Conservation (phyloP, 2,888 invertebrate species). For the Platypus cylindrus region DNA sequence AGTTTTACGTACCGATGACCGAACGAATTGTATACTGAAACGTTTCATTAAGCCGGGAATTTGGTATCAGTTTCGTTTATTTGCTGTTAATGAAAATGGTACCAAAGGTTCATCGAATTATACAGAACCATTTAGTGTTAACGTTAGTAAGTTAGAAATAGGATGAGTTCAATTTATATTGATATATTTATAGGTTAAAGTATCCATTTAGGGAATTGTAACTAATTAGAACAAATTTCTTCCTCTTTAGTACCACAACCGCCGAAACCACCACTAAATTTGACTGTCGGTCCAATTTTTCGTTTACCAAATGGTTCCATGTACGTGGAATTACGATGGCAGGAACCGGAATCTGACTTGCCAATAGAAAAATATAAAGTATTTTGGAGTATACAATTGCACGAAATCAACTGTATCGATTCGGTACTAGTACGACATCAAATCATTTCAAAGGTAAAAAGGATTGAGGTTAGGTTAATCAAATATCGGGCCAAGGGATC, state of each 20-base stretch:
- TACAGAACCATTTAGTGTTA: conserved; percentile 45
- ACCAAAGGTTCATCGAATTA: conserved; percentile 57
- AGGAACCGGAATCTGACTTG: conserved; percentile 54
- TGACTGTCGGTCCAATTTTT: conserved; percentile 41
- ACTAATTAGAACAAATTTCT: conserved; percentile 7
- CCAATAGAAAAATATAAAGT: conserved; percentile 61
- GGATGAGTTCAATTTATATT: no score
- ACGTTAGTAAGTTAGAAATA: conserved; percentile 30
- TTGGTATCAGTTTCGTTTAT: conserved; percentile 70
- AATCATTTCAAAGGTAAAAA: conserved; percentile 48
- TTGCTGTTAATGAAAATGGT: conserved; percentile 58
- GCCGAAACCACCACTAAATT: conserved; percentile 47
- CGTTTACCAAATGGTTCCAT: conserved; percentile 36
- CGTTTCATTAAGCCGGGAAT: conserved; percentile 52
- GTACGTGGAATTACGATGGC: conserved; percentile 53
- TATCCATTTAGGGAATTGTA: no score
- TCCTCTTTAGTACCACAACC: conserved; percentile 42
- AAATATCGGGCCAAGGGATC: no score
- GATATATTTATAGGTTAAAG: no score
- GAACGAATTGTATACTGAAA: conserved; percentile 42
- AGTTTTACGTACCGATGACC: conserved; percentile 40
- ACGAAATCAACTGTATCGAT: conserved; percentile 44
- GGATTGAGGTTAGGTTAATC: no score
- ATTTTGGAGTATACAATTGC: conserved; percentile 58
- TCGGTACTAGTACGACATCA: conserved; percentile 52